phyloP scores from a whole-genome alignment of 2,113 vertebrate genomes.

The western clawed frog (Xenopus tropicalis) region UCB_Xtro_10.0 CM004449.2:113885001-113885500 shows the following conservation, averaged over 20 bases:
- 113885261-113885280: not conserved
- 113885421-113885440: too few relatives aligned
- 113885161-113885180: constrained; percentile 30
- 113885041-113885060: constrained; percentile 14
- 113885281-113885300: not conserved
- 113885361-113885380: not conserved
- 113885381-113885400: not conserved
- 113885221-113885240: not conserved
- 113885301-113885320: not conserved
- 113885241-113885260: not conserved
- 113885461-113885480: too few relatives aligned
- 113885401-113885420: not conserved
- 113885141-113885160: constrained; percentile 11
- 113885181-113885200: not conserved
- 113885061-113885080: constrained; percentile 8
- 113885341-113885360: not conserved
- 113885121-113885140: constrained; percentile 14
- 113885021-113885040: constrained; percentile 16
- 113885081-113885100: constrained; percentile 16
- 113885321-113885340: not conserved
- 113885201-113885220: not conserved
- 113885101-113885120: constrained; percentile 30
- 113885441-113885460: too few relatives aligned
- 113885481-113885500: too few relatives aligned
- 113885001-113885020: constrained; percentile 14